These are phyloP conservation scores for Pandion haliaetus DNA, from an alignment of 2,113 vertebrate species.

Conservation along the genomic window DNA sequence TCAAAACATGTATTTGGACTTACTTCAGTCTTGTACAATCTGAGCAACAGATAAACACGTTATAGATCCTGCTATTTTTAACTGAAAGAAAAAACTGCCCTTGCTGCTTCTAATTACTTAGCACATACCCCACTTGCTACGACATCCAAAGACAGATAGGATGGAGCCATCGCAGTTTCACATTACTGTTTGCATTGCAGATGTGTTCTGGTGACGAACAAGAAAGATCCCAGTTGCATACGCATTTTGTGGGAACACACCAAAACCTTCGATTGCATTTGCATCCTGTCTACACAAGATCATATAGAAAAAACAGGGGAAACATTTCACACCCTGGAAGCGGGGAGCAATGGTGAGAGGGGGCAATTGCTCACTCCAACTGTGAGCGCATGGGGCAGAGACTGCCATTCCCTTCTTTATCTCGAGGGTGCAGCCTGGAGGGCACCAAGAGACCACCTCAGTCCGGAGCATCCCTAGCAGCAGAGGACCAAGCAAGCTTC, in stretches of 20 bases:
- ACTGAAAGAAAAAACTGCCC: not conserved
- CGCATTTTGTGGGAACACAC: not conserved
- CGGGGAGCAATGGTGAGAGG: not conserved
- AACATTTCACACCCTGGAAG: not conserved
- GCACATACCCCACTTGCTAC: not conserved
- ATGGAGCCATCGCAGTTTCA: not conserved
- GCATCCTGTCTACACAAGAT: not conserved
- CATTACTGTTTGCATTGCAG: not conserved
- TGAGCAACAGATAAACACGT: not conserved
- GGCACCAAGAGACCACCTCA: not conserved
- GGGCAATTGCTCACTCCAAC: not conserved
- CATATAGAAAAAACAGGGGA: not conserved
- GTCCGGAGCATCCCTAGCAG: not conserved
- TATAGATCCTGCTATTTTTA: not conserved
- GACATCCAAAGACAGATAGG: not conserved
- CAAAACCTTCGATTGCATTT: not conserved
- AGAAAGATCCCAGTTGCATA: not conserved
- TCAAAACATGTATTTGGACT: not conserved
- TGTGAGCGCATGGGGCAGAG: rapidly evolving
- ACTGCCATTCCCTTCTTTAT: not conserved
- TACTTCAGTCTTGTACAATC: not conserved
- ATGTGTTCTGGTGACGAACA: rapidly evolving
- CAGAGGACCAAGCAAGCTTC: not conserved
- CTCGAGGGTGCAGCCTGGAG: not conserved
- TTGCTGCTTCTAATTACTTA: not conserved